Evolutionary conservation across 2,113 vertebrate genomes (phyloP).

Genomic region (Chloropsis cyanopogon): DNA sequence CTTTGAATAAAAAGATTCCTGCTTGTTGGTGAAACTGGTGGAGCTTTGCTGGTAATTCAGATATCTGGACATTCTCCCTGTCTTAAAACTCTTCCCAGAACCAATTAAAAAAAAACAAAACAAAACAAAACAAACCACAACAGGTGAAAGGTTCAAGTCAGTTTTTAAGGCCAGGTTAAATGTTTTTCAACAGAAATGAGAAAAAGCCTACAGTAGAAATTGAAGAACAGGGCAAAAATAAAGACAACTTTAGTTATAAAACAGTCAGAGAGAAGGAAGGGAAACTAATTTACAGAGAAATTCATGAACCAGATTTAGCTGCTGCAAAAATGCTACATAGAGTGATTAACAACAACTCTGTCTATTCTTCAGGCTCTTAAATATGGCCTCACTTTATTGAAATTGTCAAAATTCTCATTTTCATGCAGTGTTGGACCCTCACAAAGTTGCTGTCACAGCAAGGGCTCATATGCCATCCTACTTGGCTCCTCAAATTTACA

Average conservation of each 20-base stretch:
- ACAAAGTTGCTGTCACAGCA: neutral
- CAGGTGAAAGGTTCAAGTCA: neutral
- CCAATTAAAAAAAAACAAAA: neutral
- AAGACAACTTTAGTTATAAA: neutral
- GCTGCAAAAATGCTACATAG: neutral
- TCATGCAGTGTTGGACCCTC: fast-evolving
- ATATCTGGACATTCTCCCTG: neutral
- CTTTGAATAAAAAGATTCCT: neutral
- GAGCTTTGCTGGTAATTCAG: neutral
- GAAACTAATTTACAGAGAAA: neutral
- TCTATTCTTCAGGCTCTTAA: neutral
- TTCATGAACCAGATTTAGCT: neutral
- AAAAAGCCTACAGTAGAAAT: neutral
- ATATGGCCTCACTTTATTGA: neutral
- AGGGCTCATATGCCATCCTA: neutral
- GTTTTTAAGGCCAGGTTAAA: neutral
- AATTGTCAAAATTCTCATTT: neutral
- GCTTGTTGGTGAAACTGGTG: neutral
- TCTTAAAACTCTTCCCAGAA: neutral
- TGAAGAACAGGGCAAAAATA: neutral
- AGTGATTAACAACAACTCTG: neutral
- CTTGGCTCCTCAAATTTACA: neutral
- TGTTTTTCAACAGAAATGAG: neutral
- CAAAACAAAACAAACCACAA: neutral
- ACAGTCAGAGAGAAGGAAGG: neutral